Conservation (phyloP, 2,113 vertebrate species). For the Ploceus nigricollis region DNA sequence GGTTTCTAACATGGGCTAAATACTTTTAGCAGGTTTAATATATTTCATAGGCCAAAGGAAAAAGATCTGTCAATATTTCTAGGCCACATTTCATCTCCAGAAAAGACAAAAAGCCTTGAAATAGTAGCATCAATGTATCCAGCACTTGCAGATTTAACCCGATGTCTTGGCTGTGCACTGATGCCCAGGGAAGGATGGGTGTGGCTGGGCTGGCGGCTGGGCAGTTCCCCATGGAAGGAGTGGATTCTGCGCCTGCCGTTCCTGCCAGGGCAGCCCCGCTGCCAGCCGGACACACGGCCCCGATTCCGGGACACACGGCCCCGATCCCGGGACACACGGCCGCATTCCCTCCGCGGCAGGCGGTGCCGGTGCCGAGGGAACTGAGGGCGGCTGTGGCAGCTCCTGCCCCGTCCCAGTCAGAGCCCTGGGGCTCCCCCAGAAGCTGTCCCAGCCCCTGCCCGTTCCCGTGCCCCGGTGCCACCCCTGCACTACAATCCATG, state of each 20-base stretch:
- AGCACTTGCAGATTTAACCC: not conserved
- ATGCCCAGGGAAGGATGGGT: not conserved
- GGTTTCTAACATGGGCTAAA: not conserved
- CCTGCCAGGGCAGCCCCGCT: not conserved
- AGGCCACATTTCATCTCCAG: not conserved
- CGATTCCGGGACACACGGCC: not conserved
- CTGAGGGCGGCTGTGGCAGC: not conserved
- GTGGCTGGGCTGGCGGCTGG: not conserved
- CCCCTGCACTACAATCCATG: fast-evolving
- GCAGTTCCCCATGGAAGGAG: not conserved
- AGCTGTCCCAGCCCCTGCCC: not conserved
- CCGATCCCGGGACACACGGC: not conserved
- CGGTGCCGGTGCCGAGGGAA: not conserved
- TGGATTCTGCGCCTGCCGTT: fast-evolving
- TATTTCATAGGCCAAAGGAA: not conserved
- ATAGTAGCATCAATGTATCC: not conserved
- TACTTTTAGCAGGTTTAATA: not conserved
- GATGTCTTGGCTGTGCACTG: not conserved
- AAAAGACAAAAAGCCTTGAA: not conserved
- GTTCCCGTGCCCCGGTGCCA: not conserved
- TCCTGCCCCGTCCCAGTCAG: not conserved
- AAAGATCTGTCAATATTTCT: not conserved
- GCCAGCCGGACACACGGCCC: not conserved
- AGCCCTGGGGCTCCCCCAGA: not conserved
- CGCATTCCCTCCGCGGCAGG: not conserved